phyloP scores from a whole-genome alignment of 1,140 invertebrate genomes.

The Lucilia cuprina region DNA sequence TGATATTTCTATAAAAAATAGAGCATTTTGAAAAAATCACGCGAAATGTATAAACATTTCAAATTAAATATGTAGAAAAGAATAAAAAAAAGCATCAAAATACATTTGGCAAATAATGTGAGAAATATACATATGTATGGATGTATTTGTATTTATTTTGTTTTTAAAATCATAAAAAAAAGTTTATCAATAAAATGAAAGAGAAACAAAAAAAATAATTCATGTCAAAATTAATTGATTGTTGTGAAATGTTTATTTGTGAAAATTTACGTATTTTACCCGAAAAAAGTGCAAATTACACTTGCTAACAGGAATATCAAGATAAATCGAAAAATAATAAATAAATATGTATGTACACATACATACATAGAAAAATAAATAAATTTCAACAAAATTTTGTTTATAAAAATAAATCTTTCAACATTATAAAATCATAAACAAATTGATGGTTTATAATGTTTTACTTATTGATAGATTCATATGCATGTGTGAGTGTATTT shows the following conservation, averaged over 20 bases:
- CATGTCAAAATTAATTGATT: slow-evolving; percentile 1
- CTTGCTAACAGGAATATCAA: not conserved
- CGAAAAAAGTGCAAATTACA: not conserved
- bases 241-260: slow-evolving; percentile 5
- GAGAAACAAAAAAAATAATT: not conserved
- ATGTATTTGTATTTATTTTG: not conserved
- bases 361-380: not conserved
- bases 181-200: not conserved
- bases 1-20: not conserved
- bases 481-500: not conserved
- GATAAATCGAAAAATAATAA: not conserved
- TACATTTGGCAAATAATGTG: not conserved
- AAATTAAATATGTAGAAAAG: not conserved
- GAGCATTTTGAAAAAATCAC: not conserved
- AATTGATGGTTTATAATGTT: not conserved
- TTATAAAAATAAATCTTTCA: slow-evolving; percentile 4
- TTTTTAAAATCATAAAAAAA: not conserved
- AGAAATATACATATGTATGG: too few species aligned
- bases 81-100: not conserved
- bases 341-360: not conserved
- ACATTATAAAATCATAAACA: not conserved
- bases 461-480: not conserved
- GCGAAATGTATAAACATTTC: not conserved
- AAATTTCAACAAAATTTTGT: not conserved
- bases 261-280: not conserved